Evolutionary conservation across 2,888 invertebrate genomes (phyloP).

Genomic region (Anoncus sp.): DNA sequence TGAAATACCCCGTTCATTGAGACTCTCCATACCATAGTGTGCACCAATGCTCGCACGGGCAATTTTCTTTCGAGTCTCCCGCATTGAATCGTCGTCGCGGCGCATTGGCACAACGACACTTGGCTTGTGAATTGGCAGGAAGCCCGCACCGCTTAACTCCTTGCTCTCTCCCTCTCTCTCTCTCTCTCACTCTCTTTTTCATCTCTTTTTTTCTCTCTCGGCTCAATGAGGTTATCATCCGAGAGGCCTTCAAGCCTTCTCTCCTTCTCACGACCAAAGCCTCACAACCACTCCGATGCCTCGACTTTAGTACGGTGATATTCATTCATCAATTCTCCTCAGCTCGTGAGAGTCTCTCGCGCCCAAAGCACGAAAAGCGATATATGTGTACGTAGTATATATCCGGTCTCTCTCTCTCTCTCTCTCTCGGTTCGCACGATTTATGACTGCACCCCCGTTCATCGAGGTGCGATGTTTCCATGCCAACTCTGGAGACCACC

Average conservation of each 20-base stretch:
- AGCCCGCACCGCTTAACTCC: constrained; percentile 78
- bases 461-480: constrained; percentile 29
- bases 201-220: constrained; percentile 38
- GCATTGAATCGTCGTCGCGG: constrained; percentile 68
- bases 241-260: constrained; percentile 42
- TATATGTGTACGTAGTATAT: not conserved
- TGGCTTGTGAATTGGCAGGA: constrained; percentile 79
- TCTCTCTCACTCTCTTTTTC: constrained; percentile 1
- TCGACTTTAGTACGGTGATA: constrained; percentile 51
- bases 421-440: constrained; percentile 42
- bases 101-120: constrained; percentile 74
- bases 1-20: constrained; percentile 68
- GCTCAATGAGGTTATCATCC: constrained; percentile 78
- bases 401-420: not conserved
- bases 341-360: constrained; percentile 43
- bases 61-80: constrained; percentile 56
- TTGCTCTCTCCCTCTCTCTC: constrained; percentile 48
- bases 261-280: constrained; percentile 40
- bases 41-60: constrained; percentile 48
- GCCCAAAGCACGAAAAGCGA: constrained; percentile 27
- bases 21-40: constrained; percentile 39
- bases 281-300: constrained; percentile 31
- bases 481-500: constrained; percentile 56
- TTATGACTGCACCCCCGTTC: constrained; percentile 44
- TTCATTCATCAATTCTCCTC: constrained; percentile 62